Percentiles rank a stretch among this genome's conserved stretches.
Evolutionary conservation across 2,888 invertebrate species (phyloP).

Genomic region (Diaphora mendica): DNA sequence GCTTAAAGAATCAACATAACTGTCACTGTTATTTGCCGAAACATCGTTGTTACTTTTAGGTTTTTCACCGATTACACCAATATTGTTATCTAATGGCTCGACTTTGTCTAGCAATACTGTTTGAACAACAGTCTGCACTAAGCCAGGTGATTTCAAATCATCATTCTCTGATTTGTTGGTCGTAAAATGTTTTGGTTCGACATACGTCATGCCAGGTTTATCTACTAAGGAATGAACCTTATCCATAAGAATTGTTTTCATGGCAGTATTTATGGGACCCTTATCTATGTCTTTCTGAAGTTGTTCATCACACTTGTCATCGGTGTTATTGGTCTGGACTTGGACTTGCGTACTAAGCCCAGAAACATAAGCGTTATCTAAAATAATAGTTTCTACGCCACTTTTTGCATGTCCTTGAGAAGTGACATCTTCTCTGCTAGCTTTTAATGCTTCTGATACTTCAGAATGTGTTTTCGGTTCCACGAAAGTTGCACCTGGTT

Average conservation of each 20-base stretch:
- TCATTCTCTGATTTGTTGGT: slow-evolving; percentile 31
- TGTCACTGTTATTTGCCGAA: slow-evolving; percentile 16
- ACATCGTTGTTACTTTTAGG: slow-evolving; percentile 2
- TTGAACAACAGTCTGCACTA: slow-evolving; percentile 80
- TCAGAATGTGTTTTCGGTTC: slow-evolving; percentile 35
- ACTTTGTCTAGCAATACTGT: slow-evolving; percentile 82
- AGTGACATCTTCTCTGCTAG: slow-evolving; percentile 10
- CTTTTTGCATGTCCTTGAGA: slow-evolving; percentile 20
- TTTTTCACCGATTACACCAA: slow-evolving; percentile 28
- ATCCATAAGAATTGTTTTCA: slow-evolving; percentile 41
- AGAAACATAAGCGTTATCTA: slow-evolving; percentile 32
- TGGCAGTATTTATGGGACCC: slow-evolving; percentile 28
- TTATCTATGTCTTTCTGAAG: slow-evolving; percentile 11
- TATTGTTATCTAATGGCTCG: slow-evolving; percentile 34
- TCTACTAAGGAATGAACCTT: slow-evolving; percentile 42
- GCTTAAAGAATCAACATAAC: slow-evolving; percentile 47
- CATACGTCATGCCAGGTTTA: slow-evolving; percentile 37
- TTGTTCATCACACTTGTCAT: neutral
- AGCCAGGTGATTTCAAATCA: slow-evolving; percentile 50
- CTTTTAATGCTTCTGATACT: slow-evolving; percentile 9
- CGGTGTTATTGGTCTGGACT: slow-evolving; percentile 22
- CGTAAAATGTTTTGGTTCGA: slow-evolving; percentile 43
- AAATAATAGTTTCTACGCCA: slow-evolving; percentile 34
- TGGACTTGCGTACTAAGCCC: slow-evolving; percentile 22
- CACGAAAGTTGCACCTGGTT: slow-evolving; percentile 35